Base-by-base conservation (phyloP, 2,797 vertebrate genomes). In the Natrix natrix region DNA sequence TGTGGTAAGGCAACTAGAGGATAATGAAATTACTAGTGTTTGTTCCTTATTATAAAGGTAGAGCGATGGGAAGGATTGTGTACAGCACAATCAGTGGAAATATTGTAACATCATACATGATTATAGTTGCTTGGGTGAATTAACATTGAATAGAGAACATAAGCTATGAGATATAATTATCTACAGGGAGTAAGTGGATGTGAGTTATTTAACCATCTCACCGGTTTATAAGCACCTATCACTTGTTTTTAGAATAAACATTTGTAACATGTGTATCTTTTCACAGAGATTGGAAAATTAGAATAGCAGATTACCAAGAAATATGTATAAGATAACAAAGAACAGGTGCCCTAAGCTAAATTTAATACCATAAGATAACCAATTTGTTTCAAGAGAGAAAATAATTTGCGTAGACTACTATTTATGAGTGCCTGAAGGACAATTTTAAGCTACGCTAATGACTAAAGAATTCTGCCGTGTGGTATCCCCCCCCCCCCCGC, bases 181-280 rank as follows among this genome's bases (percentile, higher is more conserved):
- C 37, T 83, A 24, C 14, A 60, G 37, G 7, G 32, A 89, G 74
- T 91, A 86, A 91, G 93, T 55, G 83, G 43, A 4, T 2, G 60
- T 93, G 55, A n/a, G 55, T 37, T 94, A 22, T 43, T 22, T 92
- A 63, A 94, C 89, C 69, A 74, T 74, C 88, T 93, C 57, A 1
- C 0, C 0, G 0, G 63, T 94, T 94, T 43, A n/a, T 56, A 57
- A n/a, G 8, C 32, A 24, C 0, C 91, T 93, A 37, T 90, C 93
- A 32, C 54, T 78, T 24, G 37, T 86, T 55, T 48, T 28, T 90
- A 59, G 8, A 89, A 91, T 32, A 52, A 69, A 60, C 55, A 57
- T 87, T 92, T 92, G 78, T 56, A 87, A 83, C 6, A 74, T 17
- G 0, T 69, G n/a, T 1, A 3, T 57, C 14, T 93, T 86, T 12